A percentile compares a stretch with the other conserved stretches of the same genome.
Conservation (phyloP, 1,140 invertebrate species). For the Zaprionus capensis region DNA sequence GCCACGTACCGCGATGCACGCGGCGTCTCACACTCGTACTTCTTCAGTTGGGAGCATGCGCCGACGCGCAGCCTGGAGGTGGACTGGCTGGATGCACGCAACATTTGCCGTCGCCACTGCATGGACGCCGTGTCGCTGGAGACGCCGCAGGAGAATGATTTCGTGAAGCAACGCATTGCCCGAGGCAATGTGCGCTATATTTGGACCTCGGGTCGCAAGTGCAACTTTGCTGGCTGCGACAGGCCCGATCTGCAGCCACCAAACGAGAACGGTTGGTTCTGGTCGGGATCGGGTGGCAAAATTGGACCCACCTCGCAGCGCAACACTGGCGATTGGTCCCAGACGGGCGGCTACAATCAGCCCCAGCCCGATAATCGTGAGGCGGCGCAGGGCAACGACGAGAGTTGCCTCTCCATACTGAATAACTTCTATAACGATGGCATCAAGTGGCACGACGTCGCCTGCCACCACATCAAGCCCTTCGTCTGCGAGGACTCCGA, state of each 20-base stretch:
- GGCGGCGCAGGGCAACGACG: conserved; percentile 93
- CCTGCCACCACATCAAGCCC: conserved; percentile 95
- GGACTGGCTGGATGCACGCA: conserved; percentile 95
- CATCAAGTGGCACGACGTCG: conserved; percentile 95
- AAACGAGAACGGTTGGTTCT: conserved; percentile 96
- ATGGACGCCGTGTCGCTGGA: conserved; percentile 96
- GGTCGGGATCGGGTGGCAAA: conserved; percentile 95
- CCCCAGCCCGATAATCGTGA: conserved; percentile 95
- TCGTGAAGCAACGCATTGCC: conserved; percentile 93
- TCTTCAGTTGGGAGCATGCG: conserved; percentile 96
- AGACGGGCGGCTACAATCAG: conserved; percentile 93
- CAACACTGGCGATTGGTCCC: conserved; percentile 94
- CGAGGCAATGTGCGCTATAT: conserved; percentile 91
- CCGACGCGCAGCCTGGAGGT: conserved; percentile 94
- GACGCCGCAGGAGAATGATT: conserved; percentile 95
- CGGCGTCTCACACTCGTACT: conserved; percentile 94
- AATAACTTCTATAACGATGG: conserved; percentile 97
- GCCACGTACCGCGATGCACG: conserved; percentile 93
- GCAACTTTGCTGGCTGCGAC: conserved; percentile 96
- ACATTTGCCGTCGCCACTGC: conserved; percentile 95
- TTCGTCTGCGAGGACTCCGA: conserved; percentile 97
- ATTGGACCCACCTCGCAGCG: conserved; percentile 94
- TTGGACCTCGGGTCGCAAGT: conserved; percentile 96
- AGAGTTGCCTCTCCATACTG: conserved; percentile 94
- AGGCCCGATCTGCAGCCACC: conserved; percentile 93